Evolutionary conservation across 2,888 invertebrate genomes (phyloP).

Genomic region (Apodemia mormo): DNA sequence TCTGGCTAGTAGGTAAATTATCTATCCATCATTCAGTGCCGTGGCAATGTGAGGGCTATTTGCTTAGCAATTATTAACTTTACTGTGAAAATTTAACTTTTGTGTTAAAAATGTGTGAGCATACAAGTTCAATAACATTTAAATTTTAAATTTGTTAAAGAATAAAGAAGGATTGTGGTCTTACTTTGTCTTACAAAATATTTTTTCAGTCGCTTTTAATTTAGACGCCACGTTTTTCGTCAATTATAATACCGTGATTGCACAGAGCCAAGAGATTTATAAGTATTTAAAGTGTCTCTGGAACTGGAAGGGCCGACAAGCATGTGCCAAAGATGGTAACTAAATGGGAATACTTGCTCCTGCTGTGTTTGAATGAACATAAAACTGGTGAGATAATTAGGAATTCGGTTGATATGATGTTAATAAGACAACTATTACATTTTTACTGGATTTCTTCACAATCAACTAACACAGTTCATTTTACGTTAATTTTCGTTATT

Average conservation of each 20-base stretch:
- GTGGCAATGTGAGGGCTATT: too few species aligned
- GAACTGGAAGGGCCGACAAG: constrained; percentile 27
- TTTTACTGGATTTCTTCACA: background rate
- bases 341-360: constrained; percentile 36
- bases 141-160: too few species aligned
- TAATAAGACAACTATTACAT: constrained; percentile 26
- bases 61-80: too few species aligned
- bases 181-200: too few species aligned
- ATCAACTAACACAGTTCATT: background rate
- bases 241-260: background rate
- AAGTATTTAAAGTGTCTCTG: constrained; percentile 25
- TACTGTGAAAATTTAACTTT: too few species aligned
- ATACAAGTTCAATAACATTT: too few species aligned
- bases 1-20: too few species aligned
- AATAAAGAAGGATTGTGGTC: too few species aligned
- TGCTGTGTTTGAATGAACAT: constrained; percentile 22
- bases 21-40: too few species aligned
- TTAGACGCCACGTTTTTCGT: background rate
- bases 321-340: constrained; percentile 37
- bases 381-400: constrained; percentile 28
- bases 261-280: constrained; percentile 22
- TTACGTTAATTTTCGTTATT: background rate
- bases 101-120: too few species aligned
- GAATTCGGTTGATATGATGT: constrained; percentile 38
- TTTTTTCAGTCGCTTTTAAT: background rate